phyloP scores from a whole-genome alignment of 1,140 invertebrate species.

The Globodera ellingtonae region DNA sequence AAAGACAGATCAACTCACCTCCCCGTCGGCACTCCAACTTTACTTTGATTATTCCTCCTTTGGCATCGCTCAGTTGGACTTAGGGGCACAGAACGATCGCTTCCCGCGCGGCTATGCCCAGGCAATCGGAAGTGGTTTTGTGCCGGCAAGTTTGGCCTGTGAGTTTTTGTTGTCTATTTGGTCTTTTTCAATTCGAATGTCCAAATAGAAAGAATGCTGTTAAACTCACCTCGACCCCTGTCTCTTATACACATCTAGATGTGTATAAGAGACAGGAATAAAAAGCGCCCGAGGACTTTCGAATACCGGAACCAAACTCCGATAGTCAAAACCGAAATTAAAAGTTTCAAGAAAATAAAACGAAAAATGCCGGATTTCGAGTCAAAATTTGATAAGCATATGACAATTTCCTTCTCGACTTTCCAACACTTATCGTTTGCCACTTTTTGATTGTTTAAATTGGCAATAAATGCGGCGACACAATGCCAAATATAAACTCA shows the following conservation, averaged over 20 bases:
- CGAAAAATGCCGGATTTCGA: slow-evolving; percentile 1
- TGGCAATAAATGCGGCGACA: too few species aligned
- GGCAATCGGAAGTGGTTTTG: not conserved
- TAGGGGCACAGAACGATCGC: not conserved
- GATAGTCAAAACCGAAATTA: too few species aligned
- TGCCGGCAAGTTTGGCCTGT: not conserved
- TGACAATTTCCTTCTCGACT: too few species aligned
- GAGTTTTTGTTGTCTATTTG: not conserved
- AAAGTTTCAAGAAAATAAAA: not conserved
- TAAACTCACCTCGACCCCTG: not conserved
- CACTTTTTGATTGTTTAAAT: not conserved
- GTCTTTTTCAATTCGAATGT: too few species aligned
- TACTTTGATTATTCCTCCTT: slow-evolving; percentile 8
- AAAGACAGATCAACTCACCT: slow-evolving; percentile 6
- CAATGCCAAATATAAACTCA: too few species aligned
- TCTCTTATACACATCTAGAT: too few species aligned
- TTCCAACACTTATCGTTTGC: too few species aligned
- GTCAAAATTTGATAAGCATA: not conserved
- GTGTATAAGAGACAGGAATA: too few species aligned
- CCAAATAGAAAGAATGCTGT: not conserved
- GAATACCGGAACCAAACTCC: too few species aligned
- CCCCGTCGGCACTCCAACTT: slow-evolving; percentile 11
- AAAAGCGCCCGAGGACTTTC: too few species aligned
- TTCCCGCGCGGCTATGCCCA: slow-evolving; percentile 7
- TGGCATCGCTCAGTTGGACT: slow-evolving; percentile 6